phyloP scores from a whole-genome alignment of 1,140 invertebrate species.

The Ptiloglossa arizonensis region DNA sequence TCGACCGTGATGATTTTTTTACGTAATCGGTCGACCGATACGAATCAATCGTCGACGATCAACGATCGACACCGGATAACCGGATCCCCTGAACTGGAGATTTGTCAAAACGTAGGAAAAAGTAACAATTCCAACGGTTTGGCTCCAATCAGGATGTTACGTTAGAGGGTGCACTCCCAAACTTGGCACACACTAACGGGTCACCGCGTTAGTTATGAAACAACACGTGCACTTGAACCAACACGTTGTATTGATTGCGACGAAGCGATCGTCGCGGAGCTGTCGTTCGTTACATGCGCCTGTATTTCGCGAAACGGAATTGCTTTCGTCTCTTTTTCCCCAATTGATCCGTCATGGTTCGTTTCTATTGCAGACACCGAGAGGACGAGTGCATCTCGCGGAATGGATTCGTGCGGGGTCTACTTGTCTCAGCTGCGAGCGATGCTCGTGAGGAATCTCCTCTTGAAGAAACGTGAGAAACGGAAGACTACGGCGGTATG shows the following conservation, averaged over 20 bases:
- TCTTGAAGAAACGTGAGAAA: slow-evolving; percentile 88
- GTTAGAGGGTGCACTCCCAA: background rate
- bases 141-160: background rate
- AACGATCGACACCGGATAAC: too few relatives aligned
- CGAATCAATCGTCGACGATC: too few relatives aligned
- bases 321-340: background rate
- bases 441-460: slow-evolving; percentile 86
- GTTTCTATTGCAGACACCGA: slow-evolving; percentile 73
- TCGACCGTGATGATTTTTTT: too few relatives aligned
- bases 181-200: background rate
- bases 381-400: slow-evolving; percentile 65
- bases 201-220: background rate
- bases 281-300: background rate
- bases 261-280: background rate
- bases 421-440: slow-evolving; percentile 85
- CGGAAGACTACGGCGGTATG: slow-evolving; percentile 87
- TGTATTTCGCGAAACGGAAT: too few relatives aligned
- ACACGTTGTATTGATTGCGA: background rate
- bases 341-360: too few relatives aligned
- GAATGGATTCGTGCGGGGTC: slow-evolving; percentile 77
- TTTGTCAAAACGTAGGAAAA: too few relatives aligned
- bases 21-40: too few relatives aligned
- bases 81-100: too few relatives aligned
- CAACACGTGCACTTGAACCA: background rate
- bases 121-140: background rate